Conservation (phyloP, 2,888 invertebrate species). For the Diarsia brunnea region DNA sequence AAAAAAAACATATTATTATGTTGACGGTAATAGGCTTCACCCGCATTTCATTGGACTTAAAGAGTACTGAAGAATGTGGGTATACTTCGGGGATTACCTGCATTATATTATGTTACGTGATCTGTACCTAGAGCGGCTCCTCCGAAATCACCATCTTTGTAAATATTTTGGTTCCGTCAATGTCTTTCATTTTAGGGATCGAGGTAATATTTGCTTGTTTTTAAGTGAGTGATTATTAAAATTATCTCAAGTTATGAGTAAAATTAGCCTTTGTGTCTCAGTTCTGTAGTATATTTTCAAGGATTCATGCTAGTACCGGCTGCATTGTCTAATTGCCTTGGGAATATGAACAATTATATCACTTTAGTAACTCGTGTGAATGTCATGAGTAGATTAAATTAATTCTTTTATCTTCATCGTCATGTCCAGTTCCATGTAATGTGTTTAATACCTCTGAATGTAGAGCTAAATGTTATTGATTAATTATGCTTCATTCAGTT, state of each 20-base stretch:
- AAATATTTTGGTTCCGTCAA: constrained; percentile 17
- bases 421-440: constrained; percentile 34
- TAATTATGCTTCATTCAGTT: constrained; percentile 27
- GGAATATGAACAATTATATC: constrained; percentile 54
- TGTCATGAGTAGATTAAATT: constrained; percentile 38
- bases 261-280: constrained; percentile 28
- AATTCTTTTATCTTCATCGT: constrained; percentile 51
- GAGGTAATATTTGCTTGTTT: constrained; percentile 4
- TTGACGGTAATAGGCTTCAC: background rate
- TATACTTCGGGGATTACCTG: background rate
- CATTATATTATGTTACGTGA: background rate
- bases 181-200: constrained; percentile 10
- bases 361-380: constrained; percentile 29
- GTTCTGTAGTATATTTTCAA: constrained; percentile 42
- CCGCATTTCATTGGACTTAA: background rate
- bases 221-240: constrained; percentile 7
- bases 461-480: constrained; percentile 22
- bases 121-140: background rate
- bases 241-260: constrained; percentile 11
- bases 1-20: background rate
- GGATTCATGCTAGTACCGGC: constrained; percentile 27
- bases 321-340: constrained; percentile 59
- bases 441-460: constrained; percentile 10
- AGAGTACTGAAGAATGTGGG: background rate
- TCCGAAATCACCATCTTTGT: background rate